Base-by-base conservation (phyloP, 2,888 invertebrate species). In the Encarsia formosa region DNA sequence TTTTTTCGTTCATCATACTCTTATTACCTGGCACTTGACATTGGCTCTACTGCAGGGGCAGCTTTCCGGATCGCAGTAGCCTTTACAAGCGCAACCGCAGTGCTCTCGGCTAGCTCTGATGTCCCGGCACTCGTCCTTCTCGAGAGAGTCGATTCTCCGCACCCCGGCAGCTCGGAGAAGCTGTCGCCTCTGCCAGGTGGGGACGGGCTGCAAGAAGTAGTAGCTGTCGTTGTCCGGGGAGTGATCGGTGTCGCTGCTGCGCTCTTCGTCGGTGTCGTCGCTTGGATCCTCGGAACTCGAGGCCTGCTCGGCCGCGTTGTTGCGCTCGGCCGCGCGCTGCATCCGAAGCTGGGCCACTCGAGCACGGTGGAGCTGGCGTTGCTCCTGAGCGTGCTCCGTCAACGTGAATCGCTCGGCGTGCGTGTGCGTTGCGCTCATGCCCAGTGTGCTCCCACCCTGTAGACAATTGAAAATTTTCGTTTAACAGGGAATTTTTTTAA, bases 21-120 rank as follows among this genome's bases (percentile, higher is more conserved):
- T n/a, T n/a, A n/a, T n/a, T n/a, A 82, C 83, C 81, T 96, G 96
- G 74, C 97, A 98, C 78, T 96, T 94, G 61, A 98, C 97, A 56
- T 94, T 95, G 38, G 91, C 91, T 69, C 89, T 84, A 71, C 93
- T 91, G 77, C 98, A 98, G 15, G 90, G 87, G 74, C 98, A 98
- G 19, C 87, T 92, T 65, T 94, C 94, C 1, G 97, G 97, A 78
- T 94, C 92, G 77, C 98, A 98, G 68, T 87, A 87, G 44, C 89
- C 90, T 74, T 92, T 88, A 71, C 95, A 95, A 40, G 87, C 86
- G 73, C 95, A 95, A 35, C 95, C 95, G 74, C 95, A 95, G 65
- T 91, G 88, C 71, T 97, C 96, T 16, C 96, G 80, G 5, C 94
- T 94, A 22, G 88, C 85, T 58, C 96, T 81, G 63, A 98, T 96